Base-by-base conservation (phyloP, 2,113 vertebrate genomes). In the Lanius ludovicianus region DNA sequence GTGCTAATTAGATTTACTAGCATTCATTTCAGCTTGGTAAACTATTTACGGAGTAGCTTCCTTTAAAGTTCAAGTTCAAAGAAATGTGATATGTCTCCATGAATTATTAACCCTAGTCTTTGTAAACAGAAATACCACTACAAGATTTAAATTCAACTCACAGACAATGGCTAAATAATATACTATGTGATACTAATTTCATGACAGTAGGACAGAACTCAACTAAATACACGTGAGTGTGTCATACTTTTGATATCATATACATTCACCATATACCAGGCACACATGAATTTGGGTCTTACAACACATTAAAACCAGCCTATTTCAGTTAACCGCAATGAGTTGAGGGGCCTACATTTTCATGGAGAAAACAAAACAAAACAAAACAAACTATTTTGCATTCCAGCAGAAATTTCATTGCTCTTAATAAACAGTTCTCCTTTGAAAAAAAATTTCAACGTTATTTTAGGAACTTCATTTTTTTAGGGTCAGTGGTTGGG, bases 51-150 rank as follows among this genome's bases (percentile, higher is more conserved):
- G 49, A 92, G 77, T 52, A 84, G 56, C 49, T 92, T 93, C 73
- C 80, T 97, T 97, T 95, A 95, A 96, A 94, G 94, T 81, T 60
- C 76, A 78, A 87, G 93, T 96, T 96, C 95, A 95, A 93, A 94
- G 93, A 91, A 87, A 92, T 84, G 71, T 67, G 60, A 9, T 44
- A 78, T 8, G 37, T 52, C 67, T 81, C 62, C 46, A 84, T 50
- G 65, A 91, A 93, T 95, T 91, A 95, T 93, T 95, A 97, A 94
- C 80, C 77, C 65, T 49, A 46, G 21, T 15, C 81, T 94, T 87
- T 89, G 75, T 69, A 68, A 93, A 94, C 10, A 82, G 77, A 78
- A 85, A 91, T 57, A 85, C 25, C 50, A 41, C 60, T 55, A 56
- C 20, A 76, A 89, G 50, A 94, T 87, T 71, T 79, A 60, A 86